Evolutionary conservation across 2,797 vertebrate species (phyloP), one percentile per base, ranked within the genome.

Genomic region (Chrysocyon brachyurus): DNA sequence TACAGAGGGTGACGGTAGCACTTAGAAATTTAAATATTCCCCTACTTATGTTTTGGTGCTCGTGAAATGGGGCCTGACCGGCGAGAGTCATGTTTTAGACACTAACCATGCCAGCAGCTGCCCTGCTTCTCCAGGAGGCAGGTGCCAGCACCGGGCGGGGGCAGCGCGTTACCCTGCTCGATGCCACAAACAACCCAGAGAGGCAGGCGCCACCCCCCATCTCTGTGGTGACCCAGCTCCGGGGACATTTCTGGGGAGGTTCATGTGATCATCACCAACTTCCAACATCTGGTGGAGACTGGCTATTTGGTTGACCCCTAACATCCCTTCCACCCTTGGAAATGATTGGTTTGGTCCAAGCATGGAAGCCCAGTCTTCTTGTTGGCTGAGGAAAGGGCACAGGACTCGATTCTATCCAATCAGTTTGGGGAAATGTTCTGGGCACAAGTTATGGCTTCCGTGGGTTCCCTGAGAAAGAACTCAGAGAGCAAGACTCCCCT

Each of bases 31-130:
- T 59, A 46, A n/a, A n/a, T 3, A 17, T 17, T 7, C 49, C 75
- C 81, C 59, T 21, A 3, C 12, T 4, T 11, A 0, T 12, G 1
- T 21, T 36, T 63, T 36, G 56, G 59, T 2, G n/a, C 28, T 22
- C 31, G 5, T 1, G 49, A 56, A 3, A 10, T 0, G n/a, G 2
- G 15, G 17, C n/a, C 40, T 16, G 28, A 12, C 54, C 11, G 4
- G 52, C 0, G 15, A 4, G 16, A 24, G 68, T 5, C 7, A 31
- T 15, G 2, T 10, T 3, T 40, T 17, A 52, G 46, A 82, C 12
- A 8, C 4, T 24, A 70, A 24, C 68, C 79, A 22, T 19, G 7
- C 10, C 6, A 5, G 56, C 78, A 85, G 92, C 83, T 61, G 83
- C 36, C 64, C 59, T 22, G 52, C 31, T 52, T 22, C 9, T 11